These are phyloP conservation scores for Drosophila sproati DNA, from an alignment of 1,140 invertebrate species.

Conservation along the genomic window DNA sequence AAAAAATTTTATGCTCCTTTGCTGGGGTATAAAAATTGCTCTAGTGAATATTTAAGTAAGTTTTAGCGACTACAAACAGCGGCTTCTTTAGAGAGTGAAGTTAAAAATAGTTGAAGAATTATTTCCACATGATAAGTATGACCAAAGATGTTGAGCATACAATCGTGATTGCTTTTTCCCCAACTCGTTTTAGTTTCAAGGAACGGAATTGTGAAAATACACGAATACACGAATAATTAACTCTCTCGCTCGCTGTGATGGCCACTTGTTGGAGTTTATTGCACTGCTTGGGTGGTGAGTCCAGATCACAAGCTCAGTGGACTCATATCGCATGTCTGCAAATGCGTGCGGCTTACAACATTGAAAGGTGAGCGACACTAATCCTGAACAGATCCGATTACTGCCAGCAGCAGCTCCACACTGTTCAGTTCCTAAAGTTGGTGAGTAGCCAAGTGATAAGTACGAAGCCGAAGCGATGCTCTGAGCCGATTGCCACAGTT, in stretches of 20 bases:
- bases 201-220: too few relatives aligned
- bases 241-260: not conserved
- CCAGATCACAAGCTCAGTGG: constrained; percentile 1
- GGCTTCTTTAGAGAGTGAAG: too few relatives aligned
- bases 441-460: constrained; percentile 57
- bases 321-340: constrained; percentile 42
- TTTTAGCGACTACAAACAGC: too few relatives aligned
- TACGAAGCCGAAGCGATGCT: constrained; percentile 47
- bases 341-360: constrained; percentile 65
- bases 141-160: too few relatives aligned
- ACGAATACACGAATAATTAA: too few relatives aligned
- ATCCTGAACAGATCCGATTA: constrained; percentile 72
- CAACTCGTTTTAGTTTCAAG: too few relatives aligned
- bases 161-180: not conserved
- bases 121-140: too few relatives aligned
- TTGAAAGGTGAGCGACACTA: constrained; percentile 70
- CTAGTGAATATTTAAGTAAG: too few relatives aligned
- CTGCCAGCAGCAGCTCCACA: constrained; percentile 43
- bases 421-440: constrained; percentile 10
- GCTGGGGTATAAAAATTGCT: too few relatives aligned
- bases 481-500: constrained; percentile 13
- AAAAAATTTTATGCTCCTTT: too few relatives aligned
- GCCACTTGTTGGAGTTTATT: constrained; percentile 18
- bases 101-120: too few relatives aligned
- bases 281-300: constrained; percentile 52